Evolutionary conservation across 2,113 vertebrate species (phyloP).

Genomic region (Sapayoa aenigma): DNA sequence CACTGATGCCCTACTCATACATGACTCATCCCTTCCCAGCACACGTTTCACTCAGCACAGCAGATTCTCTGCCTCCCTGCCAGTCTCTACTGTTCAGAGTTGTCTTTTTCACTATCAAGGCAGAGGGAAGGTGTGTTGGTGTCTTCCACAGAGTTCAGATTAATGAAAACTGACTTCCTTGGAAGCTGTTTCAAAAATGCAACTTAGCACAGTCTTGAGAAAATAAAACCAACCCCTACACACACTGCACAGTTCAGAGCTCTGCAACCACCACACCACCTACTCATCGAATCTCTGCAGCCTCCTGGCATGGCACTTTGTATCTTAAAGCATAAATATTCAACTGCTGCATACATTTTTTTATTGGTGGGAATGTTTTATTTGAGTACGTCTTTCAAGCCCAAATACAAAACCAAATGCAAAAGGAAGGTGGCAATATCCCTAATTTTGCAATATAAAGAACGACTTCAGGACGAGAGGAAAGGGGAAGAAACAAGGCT

Average conservation of each 20-base stretch:
- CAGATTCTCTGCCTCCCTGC: background rate
- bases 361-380: slow-evolving; percentile 66
- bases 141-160: background rate
- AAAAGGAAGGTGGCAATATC: slow-evolving; percentile 50
- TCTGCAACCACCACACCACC: background rate
- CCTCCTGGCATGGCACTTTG: background rate
- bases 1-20: fast-evolving
- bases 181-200: slow-evolving; percentile 34
- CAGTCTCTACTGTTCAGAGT: background rate
- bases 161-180: slow-evolving; percentile 7
- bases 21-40: background rate
- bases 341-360: background rate
- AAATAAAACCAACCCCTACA: background rate
- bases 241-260: background rate
- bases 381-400: slow-evolving; percentile 59
- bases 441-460: slow-evolving; percentile 58
- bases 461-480: background rate
- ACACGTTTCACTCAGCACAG: background rate
- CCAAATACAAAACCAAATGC: slow-evolving; percentile 66
- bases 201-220: background rate
- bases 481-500: slow-evolving; percentile 60
- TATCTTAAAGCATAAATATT: background rate
- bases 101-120: background rate
- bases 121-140: fast-evolving
- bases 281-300: background rate